Evolutionary conservation across 2,888 invertebrate genomes (phyloP).

Genomic region (Cybosia mesomella): DNA sequence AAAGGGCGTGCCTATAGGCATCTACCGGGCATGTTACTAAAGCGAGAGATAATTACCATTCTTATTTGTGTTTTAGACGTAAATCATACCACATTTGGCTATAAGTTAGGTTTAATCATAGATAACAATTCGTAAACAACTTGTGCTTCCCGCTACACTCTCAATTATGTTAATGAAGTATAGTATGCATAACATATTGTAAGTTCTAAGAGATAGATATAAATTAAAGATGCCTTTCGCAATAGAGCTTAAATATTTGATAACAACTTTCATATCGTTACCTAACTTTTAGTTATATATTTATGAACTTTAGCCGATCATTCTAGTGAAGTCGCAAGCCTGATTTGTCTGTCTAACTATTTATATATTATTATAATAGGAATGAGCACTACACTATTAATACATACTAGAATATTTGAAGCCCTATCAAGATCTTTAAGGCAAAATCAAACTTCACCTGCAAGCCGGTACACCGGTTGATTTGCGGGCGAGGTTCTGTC

Average conservation of each 20-base stretch:
- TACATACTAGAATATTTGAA: not conserved
- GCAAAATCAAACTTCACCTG: not conserved
- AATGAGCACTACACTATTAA: not conserved
- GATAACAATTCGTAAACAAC: slow-evolving; percentile 64
- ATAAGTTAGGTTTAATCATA: slow-evolving; percentile 48
- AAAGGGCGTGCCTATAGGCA: no score
- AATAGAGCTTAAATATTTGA: slow-evolving; percentile 34
- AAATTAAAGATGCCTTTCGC: slow-evolving; percentile 43
- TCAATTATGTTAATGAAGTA: slow-evolving; percentile 44
- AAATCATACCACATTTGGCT: not conserved
- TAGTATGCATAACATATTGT: slow-evolving; percentile 54
- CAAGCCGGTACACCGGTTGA: no score
- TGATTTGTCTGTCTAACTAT: no score
- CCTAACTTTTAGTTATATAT: slow-evolving; percentile 34
- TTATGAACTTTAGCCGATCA: slow-evolving; percentile 1
- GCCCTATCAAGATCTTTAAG: not conserved
- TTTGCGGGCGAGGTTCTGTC: no score
- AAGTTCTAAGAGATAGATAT: slow-evolving; percentile 29
- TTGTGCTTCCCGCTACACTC: slow-evolving; percentile 50
- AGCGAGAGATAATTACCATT: not conserved
- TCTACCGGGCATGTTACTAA: no score
- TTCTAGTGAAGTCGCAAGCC: not conserved
- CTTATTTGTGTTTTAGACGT: not conserved
- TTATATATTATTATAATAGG: no score
- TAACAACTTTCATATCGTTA: slow-evolving; percentile 52